Base-by-base conservation (phyloP, 2,888 invertebrate species). In the Dryomyza anilis region DNA sequence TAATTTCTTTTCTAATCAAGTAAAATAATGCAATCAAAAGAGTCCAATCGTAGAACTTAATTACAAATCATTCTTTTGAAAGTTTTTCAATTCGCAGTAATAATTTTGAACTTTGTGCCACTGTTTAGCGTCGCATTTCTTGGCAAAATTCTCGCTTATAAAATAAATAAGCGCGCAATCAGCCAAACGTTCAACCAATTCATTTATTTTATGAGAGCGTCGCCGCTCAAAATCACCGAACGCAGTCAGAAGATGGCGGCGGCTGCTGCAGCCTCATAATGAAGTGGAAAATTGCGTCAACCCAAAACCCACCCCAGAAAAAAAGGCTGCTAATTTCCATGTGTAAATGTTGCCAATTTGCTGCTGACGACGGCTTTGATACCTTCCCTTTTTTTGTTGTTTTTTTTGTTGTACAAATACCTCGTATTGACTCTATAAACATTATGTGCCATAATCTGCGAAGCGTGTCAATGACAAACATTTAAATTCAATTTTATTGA, bases 141-240 rank as follows among this genome's bases (percentile, higher is more conserved):
- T 29, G 50, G 50, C 43, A 43, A 45, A 48, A 14, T 58, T 46
- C 33, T 16, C 30, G 14, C 45, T 70, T 71, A 69, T 67, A 65
- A 70, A 70, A 70, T 66, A 71, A 70, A 71, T 71, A 72, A 62
- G 69, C 68, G 67, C 63, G 77, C 80, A 79, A 79, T 80, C 80
- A 78, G 73, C 73, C 74, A 71, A 43, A 69, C 71, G 74, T 76
- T 78, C 78, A 76, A 80, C 75, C 79, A 79, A 79, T 79, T 79
- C 79, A 79, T 79, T 79, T 80, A 79, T 78, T 79, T 79, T 78
- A 79, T 79, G 77, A 79, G 67, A 69, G 67, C 66, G 23, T 66
- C 70, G 74, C 73, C 68, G 70, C 69, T 67, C 60, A 67, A 50
- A 14, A 61, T 23, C 19, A 61, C 25, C 48, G n/a, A n/a, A n/a